Percentiles rank a stretch among this genome's conserved stretches.
Evolutionary conservation across 2,797 vertebrate genomes (phyloP).

Genomic region (Tadarida brasiliensis): DNA sequence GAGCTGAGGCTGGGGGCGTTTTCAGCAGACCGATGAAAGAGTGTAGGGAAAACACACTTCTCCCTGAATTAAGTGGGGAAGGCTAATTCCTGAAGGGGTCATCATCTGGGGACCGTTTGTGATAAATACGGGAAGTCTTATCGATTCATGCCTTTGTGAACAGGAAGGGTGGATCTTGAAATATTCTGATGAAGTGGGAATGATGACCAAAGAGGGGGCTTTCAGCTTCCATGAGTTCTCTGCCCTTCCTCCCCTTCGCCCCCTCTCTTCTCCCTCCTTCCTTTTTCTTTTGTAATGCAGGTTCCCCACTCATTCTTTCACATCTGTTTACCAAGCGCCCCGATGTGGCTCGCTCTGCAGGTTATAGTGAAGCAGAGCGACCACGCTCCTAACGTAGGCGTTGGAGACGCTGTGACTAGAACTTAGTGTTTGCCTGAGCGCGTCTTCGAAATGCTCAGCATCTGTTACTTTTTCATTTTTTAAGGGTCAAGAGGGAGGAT

Average conservation of each 20-base stretch:
- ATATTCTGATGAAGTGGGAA: neutral
- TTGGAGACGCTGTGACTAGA: neutral
- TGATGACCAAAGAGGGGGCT: neutral
- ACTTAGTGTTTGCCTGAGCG: neutral
- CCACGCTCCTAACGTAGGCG: neutral
- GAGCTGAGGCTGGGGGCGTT: neutral
- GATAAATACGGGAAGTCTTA: neutral
- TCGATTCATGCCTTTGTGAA: fast-evolving
- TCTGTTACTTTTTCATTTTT: neutral
- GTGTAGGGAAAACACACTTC: neutral
- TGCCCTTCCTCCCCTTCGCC: neutral
- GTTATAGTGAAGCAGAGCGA: neutral
- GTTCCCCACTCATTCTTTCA: neutral
- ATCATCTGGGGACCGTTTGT: neutral
- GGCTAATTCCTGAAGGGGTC: neutral
- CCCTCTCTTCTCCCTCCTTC: no score
- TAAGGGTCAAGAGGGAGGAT: neutral
- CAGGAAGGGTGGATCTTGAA: neutral
- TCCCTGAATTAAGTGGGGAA: neutral
- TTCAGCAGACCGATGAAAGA: neutral
- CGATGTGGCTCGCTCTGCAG: no score
- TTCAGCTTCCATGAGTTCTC: neutral
- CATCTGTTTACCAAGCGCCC: neutral
- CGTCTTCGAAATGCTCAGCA: neutral
- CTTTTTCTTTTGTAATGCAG: neutral